Evolutionary conservation across 2,888 invertebrate genomes (phyloP).

Genomic region (Andrena praecox): DNA sequence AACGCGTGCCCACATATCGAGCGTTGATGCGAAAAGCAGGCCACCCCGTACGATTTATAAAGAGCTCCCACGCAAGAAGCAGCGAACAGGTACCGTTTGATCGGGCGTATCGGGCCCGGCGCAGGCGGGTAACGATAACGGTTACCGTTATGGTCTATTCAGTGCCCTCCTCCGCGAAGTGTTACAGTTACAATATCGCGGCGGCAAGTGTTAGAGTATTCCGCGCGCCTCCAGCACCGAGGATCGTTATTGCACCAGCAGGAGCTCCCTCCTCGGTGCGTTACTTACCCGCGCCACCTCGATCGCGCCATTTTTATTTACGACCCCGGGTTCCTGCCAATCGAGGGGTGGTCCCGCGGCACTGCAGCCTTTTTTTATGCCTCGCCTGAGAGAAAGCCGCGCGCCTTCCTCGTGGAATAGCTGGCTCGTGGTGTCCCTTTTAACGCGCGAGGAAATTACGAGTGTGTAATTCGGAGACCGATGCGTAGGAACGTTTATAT

Average conservation of each 20-base stretch:
- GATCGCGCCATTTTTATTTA: constrained; percentile 36
- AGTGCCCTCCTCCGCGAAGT: constrained; percentile 63
- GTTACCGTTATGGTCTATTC: constrained; percentile 77
- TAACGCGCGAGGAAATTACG: background rate
- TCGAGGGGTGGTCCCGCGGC: background rate
- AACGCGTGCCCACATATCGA: too few species aligned
- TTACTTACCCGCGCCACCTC: constrained; percentile 31
- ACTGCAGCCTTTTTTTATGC: background rate
- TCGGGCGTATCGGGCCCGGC: constrained; percentile 71
- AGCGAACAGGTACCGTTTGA: constrained; percentile 67
- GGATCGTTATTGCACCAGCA: constrained; percentile 69
- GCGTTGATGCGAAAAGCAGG: too few species aligned
- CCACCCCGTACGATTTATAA: too few species aligned
- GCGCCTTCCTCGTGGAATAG: constrained; percentile 6
- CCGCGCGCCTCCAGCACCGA: constrained; percentile 28
- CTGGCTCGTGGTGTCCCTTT: background rate
- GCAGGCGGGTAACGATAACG: constrained; percentile 77
- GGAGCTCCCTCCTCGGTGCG: constrained; percentile 58
- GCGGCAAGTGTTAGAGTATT: constrained; percentile 52
- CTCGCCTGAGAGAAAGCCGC: background rate
- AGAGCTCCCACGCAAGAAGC: constrained; percentile 5
- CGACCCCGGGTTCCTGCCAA: constrained; percentile 21
- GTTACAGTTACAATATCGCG: constrained; percentile 63
- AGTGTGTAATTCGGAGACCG: background rate
- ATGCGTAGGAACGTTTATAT: too few species aligned